Evolutionary conservation across 2,888 invertebrate genomes (phyloP).

Genomic region (Drosophila prostipennis): DNA sequence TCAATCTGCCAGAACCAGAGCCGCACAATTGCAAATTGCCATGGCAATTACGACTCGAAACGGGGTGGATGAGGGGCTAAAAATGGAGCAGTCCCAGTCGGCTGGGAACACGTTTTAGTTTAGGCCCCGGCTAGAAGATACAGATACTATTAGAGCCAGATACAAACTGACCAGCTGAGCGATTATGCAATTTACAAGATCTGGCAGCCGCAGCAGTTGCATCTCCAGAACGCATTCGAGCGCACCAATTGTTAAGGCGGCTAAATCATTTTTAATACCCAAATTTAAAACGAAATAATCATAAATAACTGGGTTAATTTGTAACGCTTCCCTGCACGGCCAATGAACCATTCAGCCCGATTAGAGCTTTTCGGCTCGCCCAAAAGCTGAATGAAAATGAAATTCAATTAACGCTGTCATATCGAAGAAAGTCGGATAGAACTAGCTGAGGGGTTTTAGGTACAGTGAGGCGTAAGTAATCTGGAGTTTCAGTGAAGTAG

Average conservation of each 20-base stretch:
- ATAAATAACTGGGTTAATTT: conserved; percentile 81
- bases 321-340: conserved; percentile 77
- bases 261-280: conserved; percentile 66
- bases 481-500: not conserved
- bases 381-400: conserved; percentile 63
- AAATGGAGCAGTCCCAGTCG: conserved; percentile 68
- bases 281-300: conserved; percentile 67
- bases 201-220: conserved; percentile 19
- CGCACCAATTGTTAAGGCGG: conserved; percentile 26
- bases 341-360: conserved; percentile 75
- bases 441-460: not conserved
- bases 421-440: conserved; percentile 35
- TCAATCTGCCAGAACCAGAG: conserved; percentile 55
- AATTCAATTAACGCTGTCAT: conserved; percentile 77
- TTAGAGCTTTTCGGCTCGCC: conserved; percentile 15
- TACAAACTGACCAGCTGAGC: conserved; percentile 36
- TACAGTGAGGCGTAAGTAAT: conserved; percentile 3
- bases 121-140: conserved; percentile 21
- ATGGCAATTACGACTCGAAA: conserved; percentile 61
- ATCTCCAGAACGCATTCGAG: conserved; percentile 8
- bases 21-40: conserved; percentile 73
- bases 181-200: conserved; percentile 74
- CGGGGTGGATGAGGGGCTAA: conserved; percentile 6
- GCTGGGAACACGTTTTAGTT: conserved; percentile 57
- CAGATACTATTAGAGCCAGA: too few species aligned